These are phyloP conservation scores for Melinaea menophilus DNA, from an alignment of 2,888 invertebrate genomes.

Conservation along the genomic window DNA sequence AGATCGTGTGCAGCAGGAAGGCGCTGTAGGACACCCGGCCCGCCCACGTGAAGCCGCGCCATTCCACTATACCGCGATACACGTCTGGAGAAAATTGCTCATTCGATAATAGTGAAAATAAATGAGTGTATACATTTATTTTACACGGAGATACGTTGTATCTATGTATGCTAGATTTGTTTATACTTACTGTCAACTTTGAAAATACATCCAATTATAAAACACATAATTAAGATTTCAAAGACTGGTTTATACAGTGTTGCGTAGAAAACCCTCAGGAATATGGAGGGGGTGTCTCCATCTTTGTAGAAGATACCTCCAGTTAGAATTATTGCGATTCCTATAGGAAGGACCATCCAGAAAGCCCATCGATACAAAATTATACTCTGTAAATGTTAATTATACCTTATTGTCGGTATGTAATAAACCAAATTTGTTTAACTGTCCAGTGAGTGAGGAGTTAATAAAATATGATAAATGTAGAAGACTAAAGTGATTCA, in stretches of 20 bases:
- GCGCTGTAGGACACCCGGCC: conserved; percentile 61
- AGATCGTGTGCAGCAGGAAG: conserved; percentile 58
- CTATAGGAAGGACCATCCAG: conserved; percentile 54
- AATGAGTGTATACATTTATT: neutral
- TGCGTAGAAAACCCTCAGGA: conserved; percentile 47
- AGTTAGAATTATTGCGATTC: conserved; percentile 52
- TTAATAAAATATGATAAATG: no score
- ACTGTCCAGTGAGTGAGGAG: no score
- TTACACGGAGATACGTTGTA: no score
- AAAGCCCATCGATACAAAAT: conserved; percentile 42
- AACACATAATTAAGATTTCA: conserved; percentile 43
- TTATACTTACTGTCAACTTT: conserved; percentile 55
- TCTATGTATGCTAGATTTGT: neutral
- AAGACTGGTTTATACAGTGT: conserved; percentile 56
- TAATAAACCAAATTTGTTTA: no score
- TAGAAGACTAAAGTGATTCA: no score
- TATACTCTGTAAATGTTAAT: neutral
- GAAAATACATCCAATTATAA: conserved; percentile 52
- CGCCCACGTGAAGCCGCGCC: conserved; percentile 64
- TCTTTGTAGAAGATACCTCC: conserved; percentile 62
- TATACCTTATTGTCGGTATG: neutral
- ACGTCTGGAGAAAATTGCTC: conserved; percentile 38
- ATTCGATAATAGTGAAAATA: neutral
- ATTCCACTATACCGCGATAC: conserved; percentile 55
- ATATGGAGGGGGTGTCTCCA: conserved; percentile 30